These are phyloP conservation scores for Anguilla japonica DNA, from an alignment of 2,113 vertebrate species.

Conservation along the genomic window DNA sequence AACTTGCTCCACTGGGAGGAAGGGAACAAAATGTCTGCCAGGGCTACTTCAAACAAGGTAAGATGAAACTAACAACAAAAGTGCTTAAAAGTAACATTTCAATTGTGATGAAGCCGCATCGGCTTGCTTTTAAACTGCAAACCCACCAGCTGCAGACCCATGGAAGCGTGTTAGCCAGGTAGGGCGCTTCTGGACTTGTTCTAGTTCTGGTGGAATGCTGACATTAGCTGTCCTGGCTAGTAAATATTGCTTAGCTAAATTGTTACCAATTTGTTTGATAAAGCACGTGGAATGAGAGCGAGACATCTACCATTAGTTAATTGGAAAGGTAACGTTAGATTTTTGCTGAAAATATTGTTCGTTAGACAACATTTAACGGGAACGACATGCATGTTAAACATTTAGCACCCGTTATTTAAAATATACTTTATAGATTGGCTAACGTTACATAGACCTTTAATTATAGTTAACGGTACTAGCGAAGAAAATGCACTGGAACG, in stretches of 20 bases:
- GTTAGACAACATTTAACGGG: too few relatives aligned
- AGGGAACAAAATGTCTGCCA: constrained; percentile 88
- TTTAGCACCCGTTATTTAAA: too few relatives aligned
- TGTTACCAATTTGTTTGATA: not conserved
- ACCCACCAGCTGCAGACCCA: not conserved
- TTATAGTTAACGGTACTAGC: not conserved
- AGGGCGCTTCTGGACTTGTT: not conserved
- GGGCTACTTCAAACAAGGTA: constrained; percentile 69
- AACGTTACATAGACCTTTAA: not conserved
- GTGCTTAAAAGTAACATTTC: constrained; percentile 14
- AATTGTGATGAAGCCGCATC: not conserved
- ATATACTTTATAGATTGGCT: too few relatives aligned
- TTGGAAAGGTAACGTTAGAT: too few relatives aligned
- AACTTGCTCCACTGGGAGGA: constrained; percentile 54
- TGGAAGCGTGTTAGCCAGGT: not conserved
- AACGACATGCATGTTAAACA: too few relatives aligned
- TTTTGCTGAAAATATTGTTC: too few relatives aligned
- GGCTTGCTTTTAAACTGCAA: not conserved
- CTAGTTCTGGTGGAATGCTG: not conserved
- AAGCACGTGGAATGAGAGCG: not conserved
- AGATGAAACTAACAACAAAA: constrained; percentile 32
- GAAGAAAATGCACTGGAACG: not conserved
- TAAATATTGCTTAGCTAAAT: not conserved
- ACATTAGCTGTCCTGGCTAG: not conserved
- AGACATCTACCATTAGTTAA: not conserved